A percentile compares a stretch with the other conserved stretches of the same genome.
Conservation (phyloP, 2,797 vertebrate genomes). For the Rhinophrynus dorsalis region DNA sequence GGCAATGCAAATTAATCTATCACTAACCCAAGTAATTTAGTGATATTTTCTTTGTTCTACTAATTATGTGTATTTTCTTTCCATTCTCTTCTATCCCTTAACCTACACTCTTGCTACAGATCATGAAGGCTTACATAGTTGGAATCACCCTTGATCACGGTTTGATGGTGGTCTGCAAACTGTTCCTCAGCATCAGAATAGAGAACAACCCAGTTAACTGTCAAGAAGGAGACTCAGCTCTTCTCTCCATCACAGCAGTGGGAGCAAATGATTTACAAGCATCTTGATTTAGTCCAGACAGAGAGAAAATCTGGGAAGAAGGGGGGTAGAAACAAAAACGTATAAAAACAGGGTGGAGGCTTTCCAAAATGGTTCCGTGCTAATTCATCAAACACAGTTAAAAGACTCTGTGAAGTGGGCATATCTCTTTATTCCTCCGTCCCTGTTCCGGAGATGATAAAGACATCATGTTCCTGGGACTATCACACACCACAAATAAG, state of each 20-base stretch:
- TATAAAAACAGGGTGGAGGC: background rate
- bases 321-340: background rate
- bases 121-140: no score
- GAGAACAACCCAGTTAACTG: background rate
- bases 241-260: background rate
- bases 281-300: background rate
- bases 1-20: no score
- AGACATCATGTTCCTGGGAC: no score
- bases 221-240: background rate
- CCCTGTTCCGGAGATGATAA: no score
- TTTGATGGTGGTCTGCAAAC: no score
- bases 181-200: background rate
- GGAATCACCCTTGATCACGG: no score
- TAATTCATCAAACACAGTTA: background rate
- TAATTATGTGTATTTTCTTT: background rate
- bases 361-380: background rate
- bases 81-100: no score
- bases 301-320: no score
- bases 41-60: no score
- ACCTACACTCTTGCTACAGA: no score
- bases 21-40: no score
- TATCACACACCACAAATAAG: background rate
- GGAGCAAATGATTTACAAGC: background rate
- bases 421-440: background rate
- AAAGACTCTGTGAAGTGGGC: background rate